Evolutionary conservation across 1,140 invertebrate genomes (phyloP), one percentile per base, ranked within the genome.

Genomic region (Drosophila melanica): DNA sequence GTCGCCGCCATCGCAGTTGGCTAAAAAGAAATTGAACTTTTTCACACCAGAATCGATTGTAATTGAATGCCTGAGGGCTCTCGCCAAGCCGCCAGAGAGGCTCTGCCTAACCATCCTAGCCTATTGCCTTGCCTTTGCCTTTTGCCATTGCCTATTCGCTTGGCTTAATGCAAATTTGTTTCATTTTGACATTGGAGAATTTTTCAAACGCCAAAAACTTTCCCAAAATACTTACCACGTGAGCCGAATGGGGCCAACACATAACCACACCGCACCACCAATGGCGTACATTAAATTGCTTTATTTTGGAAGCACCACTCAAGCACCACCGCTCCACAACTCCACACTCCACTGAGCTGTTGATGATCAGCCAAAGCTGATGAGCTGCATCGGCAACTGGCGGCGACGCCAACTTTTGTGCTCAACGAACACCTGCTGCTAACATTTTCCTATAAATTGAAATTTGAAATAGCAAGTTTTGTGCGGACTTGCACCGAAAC

Each of bases 1-100:
- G 68, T 77, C 55, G 48, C 54, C 37, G 66, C 53, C 57, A 44
- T 74, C 57, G 70, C 57, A 68, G 65, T 76, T 79, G 81, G 81
- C 81, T 75, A 57, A 81, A 75, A 89, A 89, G 82, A 87, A 89
- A 89, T 89, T 89, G 84, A 89, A 89, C 84, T 89, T 89, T 89
- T 89, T 89, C 84, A 89, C 84, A 89, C 84, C 84, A 89, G 84
- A 89, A 89, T 89, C 84, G 84, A 89, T 89, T 89, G 84, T 89
- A 89, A 89, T 89, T 89, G 84, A 89, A 89, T 89, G 84, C 84
- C 84, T 59, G 84, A 89, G 84, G 84, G 84, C 75, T 66, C 42
- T 58, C 64, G 42, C 68, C 55, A 51, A 53, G 62, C 67, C 62
- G 64, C 70, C 41, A 37, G 14, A 54, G 47, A 45, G 64, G 35